Evolutionary conservation across 2,888 invertebrate species (phyloP).

Genomic region (Platycheirus albimanus): DNA sequence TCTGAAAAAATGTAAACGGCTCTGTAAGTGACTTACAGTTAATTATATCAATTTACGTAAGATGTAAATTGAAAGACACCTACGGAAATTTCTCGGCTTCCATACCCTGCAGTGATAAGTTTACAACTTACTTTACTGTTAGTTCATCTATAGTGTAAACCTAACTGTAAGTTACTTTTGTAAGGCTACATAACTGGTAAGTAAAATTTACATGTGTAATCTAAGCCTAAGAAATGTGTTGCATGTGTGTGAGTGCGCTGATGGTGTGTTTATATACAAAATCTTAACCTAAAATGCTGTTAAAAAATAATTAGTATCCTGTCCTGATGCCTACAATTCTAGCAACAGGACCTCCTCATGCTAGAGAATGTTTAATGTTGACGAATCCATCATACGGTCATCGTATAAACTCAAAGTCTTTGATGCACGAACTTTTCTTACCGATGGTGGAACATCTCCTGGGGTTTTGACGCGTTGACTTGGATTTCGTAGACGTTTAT

Average conservation of each 20-base stretch:
- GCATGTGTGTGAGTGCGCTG: too few species aligned
- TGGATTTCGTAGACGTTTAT: slow-evolving; percentile 86
- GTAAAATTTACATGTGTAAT: too few species aligned
- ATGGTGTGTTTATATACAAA: slow-evolving; percentile 56
- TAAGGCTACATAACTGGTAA: too few species aligned
- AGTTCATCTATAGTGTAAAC: too few species aligned
- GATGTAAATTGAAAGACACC: too few species aligned
- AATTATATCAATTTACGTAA: too few species aligned
- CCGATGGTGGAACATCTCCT: slow-evolving; percentile 91
- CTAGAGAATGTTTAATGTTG: slow-evolving; percentile 82
- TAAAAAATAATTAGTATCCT: slow-evolving; percentile 26
- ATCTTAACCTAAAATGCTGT: slow-evolving; percentile 47
- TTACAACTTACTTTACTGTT: too few species aligned
- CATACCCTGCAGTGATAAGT: too few species aligned
- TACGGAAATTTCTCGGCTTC: too few species aligned
- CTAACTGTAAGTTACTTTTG: too few species aligned
- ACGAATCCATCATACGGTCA: slow-evolving; percentile 91
- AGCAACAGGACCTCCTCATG: slow-evolving; percentile 83
- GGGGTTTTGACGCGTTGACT: slow-evolving; percentile 91
- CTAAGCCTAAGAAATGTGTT: slow-evolving; percentile 9
- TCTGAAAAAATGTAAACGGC: too few species aligned
- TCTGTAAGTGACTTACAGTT: too few species aligned
- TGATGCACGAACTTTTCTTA: slow-evolving; percentile 87
- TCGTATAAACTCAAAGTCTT: slow-evolving; percentile 93
- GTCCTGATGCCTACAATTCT: slow-evolving; percentile 79